Evolutionary conservation across 2,797 vertebrate genomes (phyloP).

Genomic region (Cercopithecus petaurista): DNA sequence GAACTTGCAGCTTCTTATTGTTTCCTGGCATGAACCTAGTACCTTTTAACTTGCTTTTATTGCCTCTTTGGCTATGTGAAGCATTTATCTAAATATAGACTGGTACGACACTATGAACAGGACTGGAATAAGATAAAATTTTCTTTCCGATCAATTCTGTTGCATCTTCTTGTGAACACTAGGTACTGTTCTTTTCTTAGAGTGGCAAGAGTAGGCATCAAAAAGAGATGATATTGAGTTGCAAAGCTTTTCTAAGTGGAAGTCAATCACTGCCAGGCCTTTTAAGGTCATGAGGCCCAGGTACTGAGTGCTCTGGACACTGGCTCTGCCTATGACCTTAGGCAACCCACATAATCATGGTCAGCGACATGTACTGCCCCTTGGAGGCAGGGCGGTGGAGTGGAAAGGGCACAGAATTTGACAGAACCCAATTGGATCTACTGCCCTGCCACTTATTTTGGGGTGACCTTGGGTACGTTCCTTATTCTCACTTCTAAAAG

Average conservation of each 20-base stretch:
- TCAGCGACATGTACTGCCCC: not conserved
- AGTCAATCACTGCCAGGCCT: not conserved
- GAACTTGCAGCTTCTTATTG: not conserved
- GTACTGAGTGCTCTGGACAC: rapidly evolving
- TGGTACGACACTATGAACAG: not conserved
- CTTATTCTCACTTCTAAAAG: not conserved
- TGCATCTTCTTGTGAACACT: conserved; percentile 14
- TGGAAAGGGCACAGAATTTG: not conserved
- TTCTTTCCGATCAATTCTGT: conserved; percentile 56
- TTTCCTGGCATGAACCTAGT: conserved; percentile 7
- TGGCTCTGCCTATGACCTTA: not conserved
- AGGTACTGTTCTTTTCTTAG: conserved; percentile 32
- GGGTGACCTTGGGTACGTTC: not conserved
- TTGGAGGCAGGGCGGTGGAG: not conserved
- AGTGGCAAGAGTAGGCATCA: not conserved
- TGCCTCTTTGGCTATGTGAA: conserved; percentile 40
- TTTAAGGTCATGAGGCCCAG: not conserved
- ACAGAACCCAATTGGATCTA: not conserved
- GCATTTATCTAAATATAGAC: conserved; percentile 73
- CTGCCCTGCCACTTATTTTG: not conserved
- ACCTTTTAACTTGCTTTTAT: conserved; percentile 42
- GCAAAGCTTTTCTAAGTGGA: not conserved
- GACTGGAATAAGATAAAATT: not conserved
- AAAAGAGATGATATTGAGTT: not conserved
- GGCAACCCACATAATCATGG: not conserved